Evolutionary conservation across 1,140 invertebrate genomes (phyloP).

Genomic region (Metaphire vulgaris): DNA sequence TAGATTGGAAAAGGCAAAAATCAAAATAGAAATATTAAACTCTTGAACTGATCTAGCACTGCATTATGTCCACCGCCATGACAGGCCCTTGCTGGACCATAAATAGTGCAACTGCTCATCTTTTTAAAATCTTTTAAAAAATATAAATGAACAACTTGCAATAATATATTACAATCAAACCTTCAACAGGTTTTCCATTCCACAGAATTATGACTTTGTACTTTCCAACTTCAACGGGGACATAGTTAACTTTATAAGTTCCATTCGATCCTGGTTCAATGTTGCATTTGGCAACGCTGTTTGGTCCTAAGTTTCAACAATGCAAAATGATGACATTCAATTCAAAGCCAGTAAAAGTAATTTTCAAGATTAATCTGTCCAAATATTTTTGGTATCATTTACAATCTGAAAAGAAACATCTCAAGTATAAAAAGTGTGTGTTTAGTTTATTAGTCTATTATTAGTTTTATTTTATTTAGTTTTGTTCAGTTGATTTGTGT

Average conservation of each 20-base stretch:
- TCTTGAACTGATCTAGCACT: too few relatives aligned
- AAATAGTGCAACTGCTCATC: too few relatives aligned
- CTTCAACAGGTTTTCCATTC: conserved; percentile 61
- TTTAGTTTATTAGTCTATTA: too few relatives aligned
- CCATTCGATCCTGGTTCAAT: conserved; percentile 46
- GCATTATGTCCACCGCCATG: too few relatives aligned
- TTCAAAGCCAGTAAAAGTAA: not conserved
- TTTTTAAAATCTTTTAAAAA: not conserved
- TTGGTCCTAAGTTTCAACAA: conserved; percentile 12
- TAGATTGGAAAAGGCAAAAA: too few relatives aligned
- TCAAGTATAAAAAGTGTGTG: not conserved
- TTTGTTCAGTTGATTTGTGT: too few relatives aligned
- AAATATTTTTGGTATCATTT: not conserved
- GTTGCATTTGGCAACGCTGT: conserved; percentile 14
- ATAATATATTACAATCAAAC: conserved; percentile 41
- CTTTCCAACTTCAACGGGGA: conserved; percentile 65
- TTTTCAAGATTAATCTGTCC: not conserved
- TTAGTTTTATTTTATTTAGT: too few relatives aligned
- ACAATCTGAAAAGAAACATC: too few relatives aligned
- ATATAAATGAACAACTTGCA: not conserved
- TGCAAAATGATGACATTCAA: not conserved
- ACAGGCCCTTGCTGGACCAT: too few relatives aligned
- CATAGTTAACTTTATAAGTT: conserved; percentile 62
- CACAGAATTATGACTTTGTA: conserved; percentile 67
- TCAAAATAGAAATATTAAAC: too few relatives aligned